phyloP scores from a whole-genome alignment of 30 jellyfish, hydroid and myxozoan species.

The Chironex yamaguchii region DNA sequence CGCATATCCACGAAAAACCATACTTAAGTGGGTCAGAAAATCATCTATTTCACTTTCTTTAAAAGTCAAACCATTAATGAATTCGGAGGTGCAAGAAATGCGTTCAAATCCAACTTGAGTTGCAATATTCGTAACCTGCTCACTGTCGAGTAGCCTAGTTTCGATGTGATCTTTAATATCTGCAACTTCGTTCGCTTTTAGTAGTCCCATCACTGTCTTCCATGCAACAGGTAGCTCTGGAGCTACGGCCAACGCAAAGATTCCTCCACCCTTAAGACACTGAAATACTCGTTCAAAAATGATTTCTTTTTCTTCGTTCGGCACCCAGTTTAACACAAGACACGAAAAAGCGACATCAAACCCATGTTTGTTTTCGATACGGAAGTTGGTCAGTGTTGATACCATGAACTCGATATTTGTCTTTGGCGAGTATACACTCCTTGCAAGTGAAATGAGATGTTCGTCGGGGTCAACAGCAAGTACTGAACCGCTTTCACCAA shows the following conservation, averaged over 20 bases:
- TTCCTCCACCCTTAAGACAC: conserved; percentile 56
- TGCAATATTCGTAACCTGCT: neutral
- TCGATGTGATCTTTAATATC: conserved; percentile 25
- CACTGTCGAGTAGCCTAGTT: neutral
- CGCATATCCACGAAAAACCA: neutral
- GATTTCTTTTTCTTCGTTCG: conserved; percentile 57
- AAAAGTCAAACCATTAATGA: neutral
- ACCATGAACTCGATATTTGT: conserved; percentile 12
- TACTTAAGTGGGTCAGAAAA: neutral
- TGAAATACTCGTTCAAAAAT: conserved; percentile 46
- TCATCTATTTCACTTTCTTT: neutral
- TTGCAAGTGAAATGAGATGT: conserved; percentile 52
- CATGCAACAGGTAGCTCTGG: conserved; percentile 20
- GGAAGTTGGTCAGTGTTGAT: conserved; percentile 55
- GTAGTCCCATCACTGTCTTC: conserved; percentile 21
- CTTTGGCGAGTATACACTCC: neutral
- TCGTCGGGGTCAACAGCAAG: conserved; percentile 70
- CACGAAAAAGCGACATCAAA: conserved; percentile 37
- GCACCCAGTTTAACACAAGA: conserved; percentile 73
- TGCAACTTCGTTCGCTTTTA: conserved; percentile 49
- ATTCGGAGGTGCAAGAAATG: neutral
- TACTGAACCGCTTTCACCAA: conserved; percentile 58
- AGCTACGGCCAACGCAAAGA: conserved; percentile 57
- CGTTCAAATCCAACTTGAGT: conserved; percentile 53
- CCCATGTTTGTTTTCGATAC: neutral